A percentile compares a stretch with the other conserved stretches of the same genome.
phyloP scores from a whole-genome alignment of 37 sponge, comb jelly and placozoan genomes.

The Bolinopsis microptera region DNA sequence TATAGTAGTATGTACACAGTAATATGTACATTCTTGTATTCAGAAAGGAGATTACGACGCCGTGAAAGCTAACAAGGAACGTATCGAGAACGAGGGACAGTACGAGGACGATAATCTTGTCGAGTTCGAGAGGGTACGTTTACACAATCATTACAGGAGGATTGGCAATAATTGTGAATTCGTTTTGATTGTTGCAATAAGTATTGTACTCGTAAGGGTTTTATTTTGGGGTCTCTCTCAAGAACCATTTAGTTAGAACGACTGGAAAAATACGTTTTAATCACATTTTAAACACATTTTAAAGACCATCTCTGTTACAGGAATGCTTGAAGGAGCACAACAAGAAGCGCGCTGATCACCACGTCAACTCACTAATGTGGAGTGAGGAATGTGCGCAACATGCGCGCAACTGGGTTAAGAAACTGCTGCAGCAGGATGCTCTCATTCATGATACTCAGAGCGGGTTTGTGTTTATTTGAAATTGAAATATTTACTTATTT shows the following conservation, averaged over 20 bases:
- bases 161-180: too few species aligned
- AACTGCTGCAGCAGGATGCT: constrained; percentile 29
- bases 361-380: neutral
- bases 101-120: neutral
- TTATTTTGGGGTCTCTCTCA: too few species aligned
- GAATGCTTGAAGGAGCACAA: constrained; percentile 52
- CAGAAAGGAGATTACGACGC: constrained; percentile 56
- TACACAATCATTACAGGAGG: neutral
- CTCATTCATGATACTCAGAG: constrained; percentile 23
- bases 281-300: too few species aligned
- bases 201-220: too few species aligned
- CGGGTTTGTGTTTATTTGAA: neutral
- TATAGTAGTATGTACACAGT: too few species aligned
- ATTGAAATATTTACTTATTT: too few species aligned
- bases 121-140: constrained; percentile 14
- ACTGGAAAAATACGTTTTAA: too few species aligned
- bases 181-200: too few species aligned
- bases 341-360: neutral
- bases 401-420: constrained; percentile 25
- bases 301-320: too few species aligned
- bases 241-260: too few species aligned
- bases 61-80: neutral
- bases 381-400: constrained; percentile 58
- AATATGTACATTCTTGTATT: too few species aligned
- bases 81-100: constrained; percentile 12